These are phyloP conservation scores for Molossus alvarezi DNA, from an alignment of 2,797 vertebrate species.

Conservation along the genomic window DNA sequence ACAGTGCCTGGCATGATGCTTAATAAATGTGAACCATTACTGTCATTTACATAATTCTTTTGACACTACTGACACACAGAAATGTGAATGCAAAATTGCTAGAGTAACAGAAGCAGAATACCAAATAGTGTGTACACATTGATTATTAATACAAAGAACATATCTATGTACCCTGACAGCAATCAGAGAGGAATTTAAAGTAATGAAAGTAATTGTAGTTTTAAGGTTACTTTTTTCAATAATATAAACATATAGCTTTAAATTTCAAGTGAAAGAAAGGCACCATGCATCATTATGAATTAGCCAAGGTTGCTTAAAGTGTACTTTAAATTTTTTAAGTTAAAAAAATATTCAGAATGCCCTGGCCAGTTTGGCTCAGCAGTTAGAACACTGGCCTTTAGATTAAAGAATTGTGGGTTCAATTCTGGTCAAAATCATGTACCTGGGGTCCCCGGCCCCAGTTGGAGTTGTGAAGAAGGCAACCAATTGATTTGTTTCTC, in stretches of 20 bases:
- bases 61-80: background rate
- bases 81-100: background rate
- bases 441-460: too few species aligned
- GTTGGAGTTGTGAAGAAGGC: too few species aligned
- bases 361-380: too few species aligned
- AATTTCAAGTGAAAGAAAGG: background rate
- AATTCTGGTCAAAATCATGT: too few species aligned
- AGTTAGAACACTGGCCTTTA: too few species aligned
- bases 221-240: conserved; percentile 28
- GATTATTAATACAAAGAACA: background rate
- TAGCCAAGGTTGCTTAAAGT: background rate
- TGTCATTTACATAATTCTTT: background rate
- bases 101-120: background rate
- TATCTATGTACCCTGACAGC: background rate
- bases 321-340: background rate
- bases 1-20: background rate
- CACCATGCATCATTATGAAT: background rate
- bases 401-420: too few species aligned
- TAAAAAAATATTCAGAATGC: background rate
- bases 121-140: background rate
- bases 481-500: too few species aligned
- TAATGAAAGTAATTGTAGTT: background rate
- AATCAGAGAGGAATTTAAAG: background rate
- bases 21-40: background rate
- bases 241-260: background rate